Conservation (phyloP, 2,113 vertebrate genomes). For the Euleptes europaea region DNA sequence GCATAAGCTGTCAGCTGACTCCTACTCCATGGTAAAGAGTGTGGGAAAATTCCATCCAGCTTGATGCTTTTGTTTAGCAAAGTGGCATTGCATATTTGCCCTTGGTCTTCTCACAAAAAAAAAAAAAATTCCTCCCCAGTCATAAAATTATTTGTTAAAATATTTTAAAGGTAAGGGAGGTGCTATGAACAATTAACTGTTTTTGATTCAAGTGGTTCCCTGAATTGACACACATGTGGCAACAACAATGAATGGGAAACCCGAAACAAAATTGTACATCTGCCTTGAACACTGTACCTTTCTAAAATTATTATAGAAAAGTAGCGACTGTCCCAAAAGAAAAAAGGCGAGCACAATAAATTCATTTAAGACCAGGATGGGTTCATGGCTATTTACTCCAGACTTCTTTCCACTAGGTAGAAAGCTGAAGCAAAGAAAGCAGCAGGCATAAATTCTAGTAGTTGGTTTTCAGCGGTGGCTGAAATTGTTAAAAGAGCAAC, state of each 20-base stretch:
- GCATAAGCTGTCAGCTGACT: fast-evolving
- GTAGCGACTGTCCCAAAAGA: too few relatives aligned
- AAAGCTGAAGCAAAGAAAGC: neutral
- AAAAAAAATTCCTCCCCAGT: constrained; percentile 23
- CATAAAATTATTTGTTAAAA: constrained; percentile 8
- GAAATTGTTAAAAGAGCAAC: neutral
- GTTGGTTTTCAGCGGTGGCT: neutral
- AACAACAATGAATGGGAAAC: constrained; percentile 6
- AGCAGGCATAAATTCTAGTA: neutral
- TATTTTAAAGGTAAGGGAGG: constrained; percentile 30
- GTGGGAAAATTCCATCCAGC: constrained; percentile 42
- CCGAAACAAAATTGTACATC: neutral
- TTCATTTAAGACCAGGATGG: neutral
- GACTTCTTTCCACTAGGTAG: neutral
- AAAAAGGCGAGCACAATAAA: neutral
- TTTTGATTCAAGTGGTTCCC: neutral
- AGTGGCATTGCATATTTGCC: neutral
- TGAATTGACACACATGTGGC: neutral
- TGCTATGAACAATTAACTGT: constrained; percentile 7
- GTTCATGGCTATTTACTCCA: neutral
- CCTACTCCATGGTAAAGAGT: constrained; percentile 10
- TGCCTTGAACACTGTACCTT: too few relatives aligned
- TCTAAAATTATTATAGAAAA: neutral
- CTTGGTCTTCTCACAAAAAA: constrained; percentile 34
- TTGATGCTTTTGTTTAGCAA: constrained; percentile 11